Evolutionary conservation across 30 jellyfish, hydroid and myxozoan species (phyloP).

Genomic region (Mastigias papua): DNA sequence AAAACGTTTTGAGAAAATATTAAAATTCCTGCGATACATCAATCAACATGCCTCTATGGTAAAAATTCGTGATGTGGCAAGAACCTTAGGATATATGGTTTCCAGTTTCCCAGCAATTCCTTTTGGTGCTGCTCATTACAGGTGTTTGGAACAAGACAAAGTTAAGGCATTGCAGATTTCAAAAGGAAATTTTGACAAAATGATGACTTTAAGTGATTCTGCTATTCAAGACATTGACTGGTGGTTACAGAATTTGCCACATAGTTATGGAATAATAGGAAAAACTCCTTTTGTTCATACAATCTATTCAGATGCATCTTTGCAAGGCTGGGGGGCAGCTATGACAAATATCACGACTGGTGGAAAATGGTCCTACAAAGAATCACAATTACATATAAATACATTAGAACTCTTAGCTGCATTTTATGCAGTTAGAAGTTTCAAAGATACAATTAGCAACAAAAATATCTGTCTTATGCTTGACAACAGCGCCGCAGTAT

Average conservation of each 20-base stretch:
- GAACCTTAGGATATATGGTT: constrained; percentile 48
- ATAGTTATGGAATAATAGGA: background rate
- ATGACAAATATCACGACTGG: background rate
- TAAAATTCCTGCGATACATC: background rate
- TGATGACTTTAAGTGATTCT: background rate
- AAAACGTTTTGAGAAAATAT: background rate
- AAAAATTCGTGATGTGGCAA: constrained; percentile 41
- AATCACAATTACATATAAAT: constrained; percentile 40
- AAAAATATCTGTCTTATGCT: constrained; percentile 25
- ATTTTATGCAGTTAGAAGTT: constrained; percentile 30
- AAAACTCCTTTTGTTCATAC: constrained; percentile 22
- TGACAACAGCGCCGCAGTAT: constrained; percentile 60
- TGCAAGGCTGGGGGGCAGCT: constrained; percentile 59
- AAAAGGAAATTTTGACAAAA: constrained; percentile 29
- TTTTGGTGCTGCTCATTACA: constrained; percentile 25
- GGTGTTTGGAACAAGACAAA: constrained; percentile 46
- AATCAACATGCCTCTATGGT: background rate
- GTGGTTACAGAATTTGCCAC: constrained; percentile 30
- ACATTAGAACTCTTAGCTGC: background rate
- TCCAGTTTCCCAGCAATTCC: constrained; percentile 44
- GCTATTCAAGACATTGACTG: constrained; percentile 17
- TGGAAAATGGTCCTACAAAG: constrained; percentile 34
- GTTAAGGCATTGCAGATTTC: constrained; percentile 10
- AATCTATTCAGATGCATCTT: constrained; percentile 37
- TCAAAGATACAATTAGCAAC: background rate